These are phyloP conservation scores for Polypedilum vanderplanki DNA, from an alignment of 1,140 invertebrate genomes.

Conservation along the genomic window DNA sequence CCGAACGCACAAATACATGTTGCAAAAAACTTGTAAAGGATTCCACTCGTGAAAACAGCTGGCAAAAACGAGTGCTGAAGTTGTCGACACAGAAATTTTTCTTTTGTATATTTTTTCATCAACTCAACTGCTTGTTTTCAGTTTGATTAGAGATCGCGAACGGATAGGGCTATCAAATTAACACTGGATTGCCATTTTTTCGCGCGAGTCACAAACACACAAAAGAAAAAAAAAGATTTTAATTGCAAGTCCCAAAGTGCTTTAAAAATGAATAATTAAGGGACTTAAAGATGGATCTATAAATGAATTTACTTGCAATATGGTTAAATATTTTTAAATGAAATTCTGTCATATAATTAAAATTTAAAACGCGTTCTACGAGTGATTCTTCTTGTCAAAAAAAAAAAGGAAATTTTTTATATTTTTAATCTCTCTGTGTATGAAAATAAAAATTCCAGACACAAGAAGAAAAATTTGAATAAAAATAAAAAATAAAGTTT, in stretches of 20 bases:
- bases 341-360: too few species aligned
- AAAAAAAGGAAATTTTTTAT: too few species aligned
- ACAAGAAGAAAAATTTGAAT: too few species aligned
- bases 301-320: too few species aligned
- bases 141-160: slow-evolving; percentile 24
- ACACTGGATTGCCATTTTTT: not conserved
- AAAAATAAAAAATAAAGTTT: too few species aligned
- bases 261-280: not conserved
- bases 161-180: slow-evolving; percentile 17
- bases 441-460: too few species aligned
- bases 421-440: too few species aligned
- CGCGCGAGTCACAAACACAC: not conserved
- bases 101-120: not conserved
- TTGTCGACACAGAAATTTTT: not conserved
- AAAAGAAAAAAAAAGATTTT: not conserved
- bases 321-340: too few species aligned
- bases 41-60: slow-evolving; percentile 4
- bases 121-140: not conserved
- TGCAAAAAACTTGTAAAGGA: not conserved
- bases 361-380: too few species aligned
- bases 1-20: too few species aligned
- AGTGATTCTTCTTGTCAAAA: too few species aligned
- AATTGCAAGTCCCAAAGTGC: not conserved
- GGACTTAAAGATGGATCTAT: not conserved
- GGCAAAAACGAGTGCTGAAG: not conserved